Conservation (phyloP, 2,888 invertebrate genomes). For the Ellobium chinense region DNA sequence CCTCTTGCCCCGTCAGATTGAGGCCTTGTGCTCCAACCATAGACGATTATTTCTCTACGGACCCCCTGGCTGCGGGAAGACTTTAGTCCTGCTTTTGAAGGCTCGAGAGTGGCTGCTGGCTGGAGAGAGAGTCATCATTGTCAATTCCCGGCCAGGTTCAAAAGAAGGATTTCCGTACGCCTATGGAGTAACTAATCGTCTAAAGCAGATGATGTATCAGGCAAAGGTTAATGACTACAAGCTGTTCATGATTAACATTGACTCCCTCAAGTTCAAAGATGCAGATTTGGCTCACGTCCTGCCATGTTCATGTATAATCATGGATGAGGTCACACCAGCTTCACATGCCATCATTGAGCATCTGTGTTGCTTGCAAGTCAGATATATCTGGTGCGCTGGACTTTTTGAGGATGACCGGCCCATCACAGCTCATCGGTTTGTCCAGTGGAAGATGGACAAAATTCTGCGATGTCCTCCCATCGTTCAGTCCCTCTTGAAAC, state of each 20-base stretch:
- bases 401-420: slow-evolving; percentile 30
- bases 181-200: slow-evolving; percentile 15
- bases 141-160: slow-evolving; percentile 23
- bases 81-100: slow-evolving; percentile 30
- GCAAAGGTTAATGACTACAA: not conserved
- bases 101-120: slow-evolving; percentile 31
- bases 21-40: slow-evolving; percentile 8
- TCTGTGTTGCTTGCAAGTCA: slow-evolving; percentile 22
- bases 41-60: slow-evolving; percentile 26
- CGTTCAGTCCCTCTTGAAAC: slow-evolving; percentile 42
- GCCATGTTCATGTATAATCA: slow-evolving; percentile 21
- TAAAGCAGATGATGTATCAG: slow-evolving; percentile 6
- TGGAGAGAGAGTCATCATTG: slow-evolving; percentile 21
- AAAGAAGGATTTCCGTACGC: slow-evolving; percentile 18
- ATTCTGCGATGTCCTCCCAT: slow-evolving; percentile 47
- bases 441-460: slow-evolving; percentile 23
- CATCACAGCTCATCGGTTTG: slow-evolving; percentile 7
- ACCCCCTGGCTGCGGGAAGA: slow-evolving; percentile 39
- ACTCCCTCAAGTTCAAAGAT: slow-evolving; percentile 15
- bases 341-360: slow-evolving; percentile 19
- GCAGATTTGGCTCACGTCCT: not conserved
- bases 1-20: slow-evolving; percentile 30
- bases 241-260: slow-evolving; percentile 7
- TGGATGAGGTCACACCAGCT: slow-evolving; percentile 37
- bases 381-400: slow-evolving; percentile 48